A percentile compares a stretch with the other conserved stretches of the same genome.
phyloP scores from a whole-genome alignment of 1,140 invertebrate genomes.

The Hycleus cichorii region DNA sequence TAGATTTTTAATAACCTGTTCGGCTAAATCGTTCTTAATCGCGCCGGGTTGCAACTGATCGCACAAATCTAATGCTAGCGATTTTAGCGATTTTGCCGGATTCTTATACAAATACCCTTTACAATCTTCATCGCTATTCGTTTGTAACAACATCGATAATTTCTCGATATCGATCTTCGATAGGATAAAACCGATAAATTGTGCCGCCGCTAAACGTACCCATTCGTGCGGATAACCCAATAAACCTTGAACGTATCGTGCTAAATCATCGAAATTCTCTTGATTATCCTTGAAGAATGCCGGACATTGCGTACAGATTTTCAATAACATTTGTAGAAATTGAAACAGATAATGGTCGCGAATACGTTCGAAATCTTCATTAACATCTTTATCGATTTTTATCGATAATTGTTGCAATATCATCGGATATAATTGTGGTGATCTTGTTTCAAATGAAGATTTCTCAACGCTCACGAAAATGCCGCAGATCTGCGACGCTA shows the following conservation, averaged over 20 bases:
- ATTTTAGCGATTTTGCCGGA: slow-evolving; percentile 45
- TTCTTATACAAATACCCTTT: slow-evolving; percentile 16
- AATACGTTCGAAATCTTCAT: slow-evolving; percentile 43
- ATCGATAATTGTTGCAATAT: slow-evolving; percentile 45
- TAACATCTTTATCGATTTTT: slow-evolving; percentile 26
- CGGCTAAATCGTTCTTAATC: slow-evolving; percentile 51
- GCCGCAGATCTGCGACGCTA: slow-evolving; percentile 58
- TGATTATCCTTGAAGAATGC: slow-evolving; percentile 42
- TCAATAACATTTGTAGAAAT: slow-evolving; percentile 55
- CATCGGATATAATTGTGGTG: slow-evolving; percentile 38
- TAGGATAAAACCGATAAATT: slow-evolving; percentile 67
- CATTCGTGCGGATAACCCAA: slow-evolving; percentile 58
- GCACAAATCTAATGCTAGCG: slow-evolving; percentile 63
- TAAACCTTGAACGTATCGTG: slow-evolving; percentile 46
- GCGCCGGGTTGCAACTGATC: slow-evolving; percentile 60
- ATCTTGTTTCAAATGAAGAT: slow-evolving; percentile 36
- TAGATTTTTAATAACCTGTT: slow-evolving; percentile 66
- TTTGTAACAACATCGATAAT: slow-evolving; percentile 46
- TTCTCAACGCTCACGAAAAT: slow-evolving; percentile 53
- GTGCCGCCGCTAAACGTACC: slow-evolving; percentile 67
- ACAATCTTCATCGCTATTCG: background rate
- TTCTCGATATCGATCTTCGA: slow-evolving; percentile 53
- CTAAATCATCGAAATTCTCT: slow-evolving; percentile 39
- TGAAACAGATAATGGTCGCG: slow-evolving; percentile 68
- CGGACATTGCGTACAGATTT: slow-evolving; percentile 49